phyloP scores from a whole-genome alignment of 2,797 vertebrate species.

The Mus caroli region DNA sequence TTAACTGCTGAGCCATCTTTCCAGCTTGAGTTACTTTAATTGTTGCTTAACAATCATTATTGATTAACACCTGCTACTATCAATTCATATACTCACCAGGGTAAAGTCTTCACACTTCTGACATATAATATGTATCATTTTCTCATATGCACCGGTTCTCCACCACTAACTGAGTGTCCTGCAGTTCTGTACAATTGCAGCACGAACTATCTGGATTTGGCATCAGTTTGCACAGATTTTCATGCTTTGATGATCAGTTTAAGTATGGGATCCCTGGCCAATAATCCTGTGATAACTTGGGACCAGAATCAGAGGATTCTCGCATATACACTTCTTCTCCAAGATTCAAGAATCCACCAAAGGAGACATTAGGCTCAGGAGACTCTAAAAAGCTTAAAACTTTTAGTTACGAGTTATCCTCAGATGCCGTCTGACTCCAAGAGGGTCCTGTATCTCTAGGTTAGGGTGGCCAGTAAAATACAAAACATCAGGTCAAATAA shows the following conservation, averaged over 20 bases:
- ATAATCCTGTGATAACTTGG: neutral
- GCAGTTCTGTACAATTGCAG: neutral
- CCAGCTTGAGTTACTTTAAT: neutral
- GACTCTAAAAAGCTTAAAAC: neutral
- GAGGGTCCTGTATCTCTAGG: neutral
- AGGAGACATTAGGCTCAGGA: neutral
- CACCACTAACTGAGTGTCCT: neutral
- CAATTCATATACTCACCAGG: conserved; percentile 12
- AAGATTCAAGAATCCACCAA: neutral
- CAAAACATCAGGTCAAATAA: neutral
- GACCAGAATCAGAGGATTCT: neutral
- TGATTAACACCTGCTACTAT: neutral
- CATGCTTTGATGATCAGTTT: neutral
- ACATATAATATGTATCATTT: neutral
- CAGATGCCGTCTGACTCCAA: neutral
- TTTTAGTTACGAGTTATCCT: neutral
- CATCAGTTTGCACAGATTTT: neutral
- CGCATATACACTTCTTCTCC: neutral
- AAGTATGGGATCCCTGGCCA: neutral
- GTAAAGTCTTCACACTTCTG: neutral
- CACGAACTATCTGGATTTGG: neutral
- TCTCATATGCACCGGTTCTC: neutral
- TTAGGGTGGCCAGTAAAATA: neutral
- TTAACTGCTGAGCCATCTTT: neutral
- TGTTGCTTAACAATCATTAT: neutral